phyloP scores from a whole-genome alignment of 2,797 vertebrate genomes.

The Chromis chromis region DNA sequence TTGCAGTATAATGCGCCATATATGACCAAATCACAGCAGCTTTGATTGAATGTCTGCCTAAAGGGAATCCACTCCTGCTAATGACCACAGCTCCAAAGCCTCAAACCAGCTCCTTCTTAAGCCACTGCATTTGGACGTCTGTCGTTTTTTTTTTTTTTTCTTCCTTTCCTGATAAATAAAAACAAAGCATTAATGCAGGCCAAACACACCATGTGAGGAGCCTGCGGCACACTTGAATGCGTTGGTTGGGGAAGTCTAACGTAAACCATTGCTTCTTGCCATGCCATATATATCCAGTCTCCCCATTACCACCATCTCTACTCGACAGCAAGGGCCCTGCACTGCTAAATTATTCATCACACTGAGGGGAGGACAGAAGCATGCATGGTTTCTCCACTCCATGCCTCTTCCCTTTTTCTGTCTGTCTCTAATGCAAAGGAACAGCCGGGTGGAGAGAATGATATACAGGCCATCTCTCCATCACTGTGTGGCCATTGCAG shows the following conservation, averaged over 20 bases:
- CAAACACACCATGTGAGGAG: constrained; percentile 54
- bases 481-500: constrained; percentile 59
- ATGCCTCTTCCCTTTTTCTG: constrained; percentile 61
- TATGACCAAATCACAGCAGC: constrained; percentile 41
- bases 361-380: constrained; percentile 76
- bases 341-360: constrained; percentile 84
- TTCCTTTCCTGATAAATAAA: constrained; percentile 31
- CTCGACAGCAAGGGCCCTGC: constrained; percentile 78
- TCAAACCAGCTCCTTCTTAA: constrained; percentile 27
- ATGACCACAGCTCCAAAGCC: constrained; percentile 51
- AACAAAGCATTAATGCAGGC: constrained; percentile 66
- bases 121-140: constrained; percentile 9
- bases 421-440: constrained; percentile 74
- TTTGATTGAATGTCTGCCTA: constrained; percentile 51
- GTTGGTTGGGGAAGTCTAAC: constrained; percentile 64
- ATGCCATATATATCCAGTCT: constrained; percentile 74
- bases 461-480: constrained; percentile 69
- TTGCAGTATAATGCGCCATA: constrained; percentile 34
- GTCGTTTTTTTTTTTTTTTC: background rate
- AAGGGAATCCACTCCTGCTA: constrained; percentile 53
- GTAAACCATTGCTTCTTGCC: constrained; percentile 73
- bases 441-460: constrained; percentile 74
- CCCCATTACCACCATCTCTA: constrained; percentile 78
- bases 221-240: constrained; percentile 56
- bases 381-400: constrained; percentile 71